phyloP scores from a whole-genome alignment of 2,797 vertebrate species.

The Mormyrops attenuatus region DNA sequence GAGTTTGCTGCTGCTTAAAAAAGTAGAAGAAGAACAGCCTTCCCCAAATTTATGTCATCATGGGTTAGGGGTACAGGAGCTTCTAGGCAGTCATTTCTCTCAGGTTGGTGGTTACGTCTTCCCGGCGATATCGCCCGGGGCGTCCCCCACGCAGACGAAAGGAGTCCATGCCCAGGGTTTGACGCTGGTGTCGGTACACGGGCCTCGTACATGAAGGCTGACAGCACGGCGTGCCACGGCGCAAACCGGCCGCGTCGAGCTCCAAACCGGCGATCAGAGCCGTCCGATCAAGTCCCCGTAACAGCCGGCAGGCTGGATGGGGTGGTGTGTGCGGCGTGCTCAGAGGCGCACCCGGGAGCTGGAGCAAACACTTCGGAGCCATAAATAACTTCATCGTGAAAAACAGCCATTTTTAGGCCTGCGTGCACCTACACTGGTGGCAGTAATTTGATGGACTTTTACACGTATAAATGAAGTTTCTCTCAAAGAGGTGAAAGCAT shows the following conservation, averaged over 20 bases:
- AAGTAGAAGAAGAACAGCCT: not conserved
- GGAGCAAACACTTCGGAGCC: not conserved
- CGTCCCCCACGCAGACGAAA: not conserved
- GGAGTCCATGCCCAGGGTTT: not conserved
- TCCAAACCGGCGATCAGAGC: not conserved
- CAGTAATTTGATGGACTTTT: not conserved
- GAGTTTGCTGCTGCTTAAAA: not conserved
- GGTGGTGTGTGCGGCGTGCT: not conserved
- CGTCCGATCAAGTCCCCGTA: not conserved
- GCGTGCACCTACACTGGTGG: not conserved
- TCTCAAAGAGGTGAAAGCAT: not conserved
- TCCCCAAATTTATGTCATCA: slow-evolving; percentile 15
- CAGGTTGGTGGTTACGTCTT: slow-evolving; percentile 12
- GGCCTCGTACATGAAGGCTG: not conserved
- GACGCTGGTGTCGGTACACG: not conserved
- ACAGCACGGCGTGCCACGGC: not conserved
- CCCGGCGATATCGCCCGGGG: not conserved
- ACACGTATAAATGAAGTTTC: not conserved
- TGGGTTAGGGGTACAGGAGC: not conserved
- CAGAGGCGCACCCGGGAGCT: not conserved
- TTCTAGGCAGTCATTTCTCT: not conserved
- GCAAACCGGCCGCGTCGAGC: not conserved
- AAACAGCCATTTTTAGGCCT: not conserved
- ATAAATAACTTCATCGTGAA: not conserved
- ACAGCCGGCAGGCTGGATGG: not conserved